A percentile compares a stretch with the other conserved stretches of the same genome.
phyloP scores from a whole-genome alignment of 2,888 invertebrate species.

The Rhagophthalmus giganteus region DNA sequence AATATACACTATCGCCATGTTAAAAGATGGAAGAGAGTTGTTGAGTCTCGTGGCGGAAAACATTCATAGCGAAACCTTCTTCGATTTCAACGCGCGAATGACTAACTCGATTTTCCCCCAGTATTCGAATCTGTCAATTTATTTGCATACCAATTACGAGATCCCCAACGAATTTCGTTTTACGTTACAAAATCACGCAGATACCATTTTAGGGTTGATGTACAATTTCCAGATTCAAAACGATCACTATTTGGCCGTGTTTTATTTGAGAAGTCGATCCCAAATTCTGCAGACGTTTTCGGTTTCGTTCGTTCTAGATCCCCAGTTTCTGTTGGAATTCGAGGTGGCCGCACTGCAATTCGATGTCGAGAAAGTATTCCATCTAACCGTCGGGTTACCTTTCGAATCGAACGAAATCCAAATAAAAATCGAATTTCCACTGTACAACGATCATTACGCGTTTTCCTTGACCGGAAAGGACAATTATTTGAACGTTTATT shows the following conservation, averaged over 20 bases:
- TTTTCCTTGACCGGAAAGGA: constrained; percentile 19
- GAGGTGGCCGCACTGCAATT: constrained; percentile 1
- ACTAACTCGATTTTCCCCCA: constrained; percentile 31
- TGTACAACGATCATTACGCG: constrained; percentile 13
- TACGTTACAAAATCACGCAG: constrained; percentile 14
- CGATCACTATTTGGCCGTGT: constrained; percentile 5
- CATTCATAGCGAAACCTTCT: constrained; percentile 15
- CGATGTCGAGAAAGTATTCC: neutral
- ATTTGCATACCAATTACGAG: constrained; percentile 23
- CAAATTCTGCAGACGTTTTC: constrained; percentile 4
- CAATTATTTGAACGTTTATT: constrained; percentile 14
- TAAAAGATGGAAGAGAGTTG: constrained; percentile 32
- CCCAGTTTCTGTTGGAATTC: constrained; percentile 2
- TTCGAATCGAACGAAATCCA: constrained; percentile 3
- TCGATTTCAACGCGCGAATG: constrained; percentile 32
- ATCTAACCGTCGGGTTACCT: constrained; percentile 2
- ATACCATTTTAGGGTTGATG: neutral
- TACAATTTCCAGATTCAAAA: constrained; percentile 7
- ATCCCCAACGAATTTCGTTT: constrained; percentile 23
- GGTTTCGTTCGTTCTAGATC: constrained; percentile 1
- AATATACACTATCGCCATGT: constrained; percentile 32
- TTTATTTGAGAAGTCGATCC: constrained; percentile 2
- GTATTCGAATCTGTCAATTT: constrained; percentile 28
- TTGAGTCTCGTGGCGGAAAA: constrained; percentile 32
- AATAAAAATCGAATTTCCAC: constrained; percentile 9